phyloP scores from a whole-genome alignment of 2,113 vertebrate genomes.

The Misgurnus anguillicaudatus region DNA sequence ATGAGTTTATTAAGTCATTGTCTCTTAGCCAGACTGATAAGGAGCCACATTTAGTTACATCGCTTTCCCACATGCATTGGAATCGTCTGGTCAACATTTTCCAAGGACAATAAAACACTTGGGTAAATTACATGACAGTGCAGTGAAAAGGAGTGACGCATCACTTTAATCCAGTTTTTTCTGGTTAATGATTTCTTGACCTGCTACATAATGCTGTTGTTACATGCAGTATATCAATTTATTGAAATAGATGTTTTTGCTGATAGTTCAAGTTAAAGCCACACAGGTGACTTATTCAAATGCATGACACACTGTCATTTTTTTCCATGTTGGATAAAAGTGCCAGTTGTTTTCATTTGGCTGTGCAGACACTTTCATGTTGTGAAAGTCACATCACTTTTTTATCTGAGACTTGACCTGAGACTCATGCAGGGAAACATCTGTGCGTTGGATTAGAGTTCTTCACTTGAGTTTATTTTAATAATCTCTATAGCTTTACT shows the following conservation, averaged over 20 bases:
- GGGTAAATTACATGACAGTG: background rate
- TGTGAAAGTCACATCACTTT: background rate
- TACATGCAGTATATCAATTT: background rate
- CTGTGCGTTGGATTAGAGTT: constrained; percentile 48
- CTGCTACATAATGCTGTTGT: background rate
- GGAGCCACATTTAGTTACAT: background rate
- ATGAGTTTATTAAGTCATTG: constrained; percentile 1
- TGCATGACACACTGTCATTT: background rate
- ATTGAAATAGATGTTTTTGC: background rate
- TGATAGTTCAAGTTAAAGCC: background rate
- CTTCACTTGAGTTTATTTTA: constrained; percentile 4
- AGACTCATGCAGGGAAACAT: constrained; percentile 48
- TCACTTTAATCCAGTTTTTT: background rate
- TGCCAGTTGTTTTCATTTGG: background rate
- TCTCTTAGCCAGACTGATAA: constrained; percentile 1
- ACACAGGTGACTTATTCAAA: background rate
- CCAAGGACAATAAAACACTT: background rate
- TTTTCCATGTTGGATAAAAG: background rate
- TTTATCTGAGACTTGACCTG: constrained; percentile 11
- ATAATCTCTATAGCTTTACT: constrained; percentile 58
- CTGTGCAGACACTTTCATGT: background rate
- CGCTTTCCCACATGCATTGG: background rate
- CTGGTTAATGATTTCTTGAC: background rate
- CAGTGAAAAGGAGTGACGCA: background rate
- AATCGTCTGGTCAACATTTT: constrained; percentile 18